Evolutionary conservation across 1,140 invertebrate species (phyloP).

Genomic region (Penaeus vannamei): DNA sequence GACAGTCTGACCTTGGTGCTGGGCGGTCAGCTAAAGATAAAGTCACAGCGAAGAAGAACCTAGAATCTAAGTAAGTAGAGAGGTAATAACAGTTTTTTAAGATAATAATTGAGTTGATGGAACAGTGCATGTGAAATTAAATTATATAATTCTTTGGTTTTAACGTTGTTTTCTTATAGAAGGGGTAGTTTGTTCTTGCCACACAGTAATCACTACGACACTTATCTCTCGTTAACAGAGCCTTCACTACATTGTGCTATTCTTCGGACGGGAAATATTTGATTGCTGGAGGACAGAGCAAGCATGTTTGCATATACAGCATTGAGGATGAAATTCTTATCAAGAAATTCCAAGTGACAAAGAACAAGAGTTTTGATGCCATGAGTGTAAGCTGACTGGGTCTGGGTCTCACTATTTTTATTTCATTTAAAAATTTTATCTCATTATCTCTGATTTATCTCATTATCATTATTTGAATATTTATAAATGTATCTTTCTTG

Average conservation of each 20-base stretch:
- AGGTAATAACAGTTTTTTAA: too few relatives aligned
- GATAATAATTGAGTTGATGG: too few relatives aligned
- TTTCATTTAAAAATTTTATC: background rate
- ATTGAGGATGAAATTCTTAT: conserved; percentile 81
- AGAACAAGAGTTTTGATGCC: conserved; percentile 95
- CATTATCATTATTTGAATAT: too few relatives aligned
- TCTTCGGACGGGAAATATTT: conserved; percentile 91
- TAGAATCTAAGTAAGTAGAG: conserved; percentile 84
- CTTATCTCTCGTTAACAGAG: conserved; percentile 76
- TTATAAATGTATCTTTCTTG: too few relatives aligned
- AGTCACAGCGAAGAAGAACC: conserved; percentile 87
- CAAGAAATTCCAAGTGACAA: conserved; percentile 95
- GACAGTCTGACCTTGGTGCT: conserved; percentile 88
- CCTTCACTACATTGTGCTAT: conserved; percentile 91
- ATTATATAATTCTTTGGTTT: too few relatives aligned
- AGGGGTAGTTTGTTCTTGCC: background rate
- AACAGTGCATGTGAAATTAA: too few relatives aligned
- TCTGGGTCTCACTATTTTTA: background rate
- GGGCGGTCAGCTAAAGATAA: conserved; percentile 87
- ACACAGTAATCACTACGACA: background rate
- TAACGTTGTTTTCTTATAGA: background rate
- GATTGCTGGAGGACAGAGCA: conserved; percentile 91
- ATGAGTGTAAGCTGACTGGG: conserved; percentile 81
- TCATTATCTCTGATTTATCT: too few relatives aligned
- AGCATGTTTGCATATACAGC: conserved; percentile 93